phyloP scores from a whole-genome alignment of 92 coral and sea anemone genomes.

The Palythoa grandiflora region DNA sequence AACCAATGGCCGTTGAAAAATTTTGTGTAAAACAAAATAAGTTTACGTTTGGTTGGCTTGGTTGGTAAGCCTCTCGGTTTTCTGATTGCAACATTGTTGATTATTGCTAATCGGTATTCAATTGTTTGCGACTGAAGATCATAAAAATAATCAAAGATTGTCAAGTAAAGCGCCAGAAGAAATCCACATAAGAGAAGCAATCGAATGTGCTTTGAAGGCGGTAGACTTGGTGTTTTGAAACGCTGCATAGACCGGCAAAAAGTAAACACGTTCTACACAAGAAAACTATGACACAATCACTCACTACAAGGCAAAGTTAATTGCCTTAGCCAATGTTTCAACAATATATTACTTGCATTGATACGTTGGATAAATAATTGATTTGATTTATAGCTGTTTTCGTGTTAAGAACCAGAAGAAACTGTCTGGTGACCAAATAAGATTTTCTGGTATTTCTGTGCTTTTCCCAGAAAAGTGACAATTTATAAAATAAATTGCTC shows the following conservation, averaged over 20 bases:
- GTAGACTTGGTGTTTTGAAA: background rate
- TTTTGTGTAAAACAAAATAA: conserved; percentile 71
- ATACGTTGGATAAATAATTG: background rate
- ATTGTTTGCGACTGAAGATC: conserved; percentile 41
- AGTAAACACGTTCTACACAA: background rate
- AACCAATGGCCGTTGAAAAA: conserved; percentile 74
- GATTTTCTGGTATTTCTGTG: conserved; percentile 18
- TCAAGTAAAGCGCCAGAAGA: conserved; percentile 15
- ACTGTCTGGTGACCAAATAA: conserved; percentile 27
- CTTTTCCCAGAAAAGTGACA: background rate
- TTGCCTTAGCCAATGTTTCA: background rate
- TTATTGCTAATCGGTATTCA: conserved; percentile 31
- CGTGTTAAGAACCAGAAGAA: background rate
- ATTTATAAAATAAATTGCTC: background rate
- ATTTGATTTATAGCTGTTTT: background rate
- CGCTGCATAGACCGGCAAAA: conserved; percentile 19
- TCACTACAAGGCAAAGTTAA: background rate
- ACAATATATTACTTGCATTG: background rate
- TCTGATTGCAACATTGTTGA: conserved; percentile 35
- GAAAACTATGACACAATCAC: background rate
- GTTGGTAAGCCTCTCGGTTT: conserved; percentile 21
- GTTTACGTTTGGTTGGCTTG: conserved; percentile 40
- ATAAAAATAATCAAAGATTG: conserved; percentile 35
- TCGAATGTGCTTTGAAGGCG: conserved; percentile 5
- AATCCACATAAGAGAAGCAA: background rate